These are phyloP conservation scores for Rhinichthys osculus DNA, from an alignment of 2,797 vertebrate genomes.

Conservation along the genomic window DNA sequence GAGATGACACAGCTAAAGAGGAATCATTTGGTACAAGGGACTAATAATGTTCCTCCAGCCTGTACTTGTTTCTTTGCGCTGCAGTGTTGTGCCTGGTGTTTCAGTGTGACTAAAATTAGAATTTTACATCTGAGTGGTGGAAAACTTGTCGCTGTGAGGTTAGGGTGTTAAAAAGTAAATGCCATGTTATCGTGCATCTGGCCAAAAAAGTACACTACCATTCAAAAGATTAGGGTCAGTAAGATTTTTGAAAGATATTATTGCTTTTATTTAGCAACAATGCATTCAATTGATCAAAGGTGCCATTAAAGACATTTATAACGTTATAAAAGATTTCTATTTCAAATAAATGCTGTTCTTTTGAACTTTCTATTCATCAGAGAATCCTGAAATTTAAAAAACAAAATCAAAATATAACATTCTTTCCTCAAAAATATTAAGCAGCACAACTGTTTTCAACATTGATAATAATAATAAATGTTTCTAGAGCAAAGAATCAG, in stretches of 20 bases:
- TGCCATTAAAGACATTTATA: not conserved
- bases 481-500: not conserved
- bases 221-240: not conserved
- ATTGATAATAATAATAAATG: not conserved
- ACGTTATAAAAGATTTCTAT: not conserved
- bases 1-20: not conserved
- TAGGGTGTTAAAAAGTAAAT: not conserved
- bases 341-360: not conserved
- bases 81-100: not conserved
- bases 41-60: not conserved
- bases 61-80: not conserved
- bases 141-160: not conserved
- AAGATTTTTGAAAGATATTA: not conserved
- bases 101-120: not conserved
- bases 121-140: not conserved
- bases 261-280: not conserved
- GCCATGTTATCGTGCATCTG: not conserved
- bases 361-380: not conserved
- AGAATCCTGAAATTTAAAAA: not conserved
- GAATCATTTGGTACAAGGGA: slow-evolving; percentile 3
- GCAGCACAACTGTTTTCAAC: not conserved
- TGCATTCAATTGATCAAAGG: not conserved
- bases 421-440: too few species aligned
- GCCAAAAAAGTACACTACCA: not conserved
- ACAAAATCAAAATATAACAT: too few species aligned